Conservation (phyloP, 2,888 invertebrate species). For the Reticulitermes lucifugus region DNA sequence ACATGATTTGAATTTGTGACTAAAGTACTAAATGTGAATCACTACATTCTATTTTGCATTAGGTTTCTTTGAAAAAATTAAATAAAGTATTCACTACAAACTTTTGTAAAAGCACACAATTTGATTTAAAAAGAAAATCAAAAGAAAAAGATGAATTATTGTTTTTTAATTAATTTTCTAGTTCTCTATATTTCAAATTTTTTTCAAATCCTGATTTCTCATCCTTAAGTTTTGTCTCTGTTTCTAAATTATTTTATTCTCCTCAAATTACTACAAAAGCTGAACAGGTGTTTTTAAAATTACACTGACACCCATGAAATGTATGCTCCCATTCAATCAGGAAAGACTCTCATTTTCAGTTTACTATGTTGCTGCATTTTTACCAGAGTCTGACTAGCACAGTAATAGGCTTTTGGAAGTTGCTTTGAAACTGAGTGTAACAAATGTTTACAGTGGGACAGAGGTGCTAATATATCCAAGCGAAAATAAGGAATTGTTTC, state of each 20-base stretch:
- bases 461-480: too few relatives aligned
- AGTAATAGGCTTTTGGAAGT: too few relatives aligned
- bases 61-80: neutral
- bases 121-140: neutral
- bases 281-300: neutral
- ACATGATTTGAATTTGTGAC: slow-evolving; percentile 10
- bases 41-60: neutral
- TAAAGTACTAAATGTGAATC: slow-evolving; percentile 31
- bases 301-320: too few relatives aligned
- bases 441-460: too few relatives aligned
- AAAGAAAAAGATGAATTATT: neutral
- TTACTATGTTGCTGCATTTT: too few relatives aligned
- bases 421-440: too few relatives aligned
- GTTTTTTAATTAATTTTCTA: neutral
- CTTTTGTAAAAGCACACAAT: neutral
- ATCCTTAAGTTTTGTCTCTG: neutral
- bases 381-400: too few relatives aligned
- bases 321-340: too few relatives aligned
- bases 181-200: neutral
- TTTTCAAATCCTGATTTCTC: neutral
- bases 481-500: too few relatives aligned
- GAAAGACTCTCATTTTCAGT: too few relatives aligned
- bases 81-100: neutral
- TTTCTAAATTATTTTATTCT: neutral
- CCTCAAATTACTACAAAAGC: slow-evolving; percentile 26